Evolutionary conservation across 2,888 invertebrate species (phyloP).

Genomic region (Phoronis australis): DNA sequence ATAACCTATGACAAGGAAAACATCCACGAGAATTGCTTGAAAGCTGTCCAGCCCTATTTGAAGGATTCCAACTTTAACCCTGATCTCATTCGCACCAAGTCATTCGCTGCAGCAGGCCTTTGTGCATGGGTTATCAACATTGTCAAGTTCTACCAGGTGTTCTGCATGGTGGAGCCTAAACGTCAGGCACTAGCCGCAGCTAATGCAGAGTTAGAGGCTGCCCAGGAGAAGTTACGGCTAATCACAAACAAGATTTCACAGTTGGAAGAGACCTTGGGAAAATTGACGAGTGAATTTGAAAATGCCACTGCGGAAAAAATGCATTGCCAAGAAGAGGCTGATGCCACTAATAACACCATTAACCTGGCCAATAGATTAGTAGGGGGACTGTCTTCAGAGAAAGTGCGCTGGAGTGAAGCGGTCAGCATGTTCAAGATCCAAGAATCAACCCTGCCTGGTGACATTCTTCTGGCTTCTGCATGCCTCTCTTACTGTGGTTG

Average conservation of each 20-base stretch:
- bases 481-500: constrained; percentile 96
- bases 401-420: constrained; percentile 92
- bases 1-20: constrained; percentile 94
- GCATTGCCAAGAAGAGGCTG: constrained; percentile 89
- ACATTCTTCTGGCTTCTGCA: constrained; percentile 85
- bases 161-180: constrained; percentile 94
- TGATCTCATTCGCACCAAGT: constrained; percentile 85
- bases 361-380: constrained; percentile 86
- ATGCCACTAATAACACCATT: constrained; percentile 88
- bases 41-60: constrained; percentile 88
- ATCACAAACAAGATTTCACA: constrained; percentile 86
- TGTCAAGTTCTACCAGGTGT: constrained; percentile 87
- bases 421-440: constrained; percentile 73
- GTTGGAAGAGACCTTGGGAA: constrained; percentile 79
- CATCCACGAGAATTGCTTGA: constrained; percentile 89
- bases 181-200: constrained; percentile 85
- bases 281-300: constrained; percentile 87
- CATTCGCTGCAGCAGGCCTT: constrained; percentile 85
- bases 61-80: constrained; percentile 93
- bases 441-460: constrained; percentile 88
- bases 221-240: constrained; percentile 76
- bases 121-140: constrained; percentile 98
- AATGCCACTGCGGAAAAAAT: constrained; percentile 79
- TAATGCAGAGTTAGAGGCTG: constrained; percentile 84
- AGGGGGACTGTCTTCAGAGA: constrained; percentile 91